These are phyloP conservation scores for Psix sp. DNA, from an alignment of 1,140 invertebrate genomes.

Conservation along the genomic window DNA sequence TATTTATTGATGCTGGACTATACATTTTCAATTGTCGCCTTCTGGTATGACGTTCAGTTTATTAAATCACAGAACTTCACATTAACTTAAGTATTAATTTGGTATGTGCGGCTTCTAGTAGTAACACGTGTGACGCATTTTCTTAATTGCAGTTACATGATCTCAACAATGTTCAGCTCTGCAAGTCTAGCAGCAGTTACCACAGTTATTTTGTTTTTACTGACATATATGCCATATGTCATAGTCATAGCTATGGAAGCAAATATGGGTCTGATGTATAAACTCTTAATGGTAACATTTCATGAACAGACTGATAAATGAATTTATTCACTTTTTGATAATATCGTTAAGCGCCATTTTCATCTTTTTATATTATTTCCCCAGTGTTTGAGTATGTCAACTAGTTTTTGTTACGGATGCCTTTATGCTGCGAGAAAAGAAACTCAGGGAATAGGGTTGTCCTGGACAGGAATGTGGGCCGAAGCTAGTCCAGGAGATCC, in stretches of 20 bases:
- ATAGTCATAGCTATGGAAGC: conserved; percentile 82
- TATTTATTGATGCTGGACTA: conserved; percentile 79
- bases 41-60: conserved; percentile 76
- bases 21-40: conserved; percentile 79
- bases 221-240: conserved; percentile 81
- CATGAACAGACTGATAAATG: conserved; percentile 8
- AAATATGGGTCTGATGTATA: conserved; percentile 76
- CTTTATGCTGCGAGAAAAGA: conserved; percentile 79
- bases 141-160: conserved; percentile 79
- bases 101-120: conserved; percentile 3
- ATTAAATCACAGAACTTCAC: conserved; percentile 15
- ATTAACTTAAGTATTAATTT: conserved; percentile 20
- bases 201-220: conserved; percentile 79
- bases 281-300: conserved; percentile 78
- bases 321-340: conserved; percentile 2
- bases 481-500: conserved; percentile 73
- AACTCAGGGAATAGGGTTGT: conserved; percentile 77
- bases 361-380: conserved; percentile 33
- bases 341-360: background rate
- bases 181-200: conserved; percentile 82
- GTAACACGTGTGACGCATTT: conserved; percentile 28
- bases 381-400: conserved; percentile 80
- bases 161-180: conserved; percentile 81
- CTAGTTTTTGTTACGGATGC: conserved; percentile 81
- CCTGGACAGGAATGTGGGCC: conserved; percentile 76